These are phyloP conservation scores for Pseudochirops cupreus DNA, from an alignment of 2,797 vertebrate genomes.

Conservation along the genomic window DNA sequence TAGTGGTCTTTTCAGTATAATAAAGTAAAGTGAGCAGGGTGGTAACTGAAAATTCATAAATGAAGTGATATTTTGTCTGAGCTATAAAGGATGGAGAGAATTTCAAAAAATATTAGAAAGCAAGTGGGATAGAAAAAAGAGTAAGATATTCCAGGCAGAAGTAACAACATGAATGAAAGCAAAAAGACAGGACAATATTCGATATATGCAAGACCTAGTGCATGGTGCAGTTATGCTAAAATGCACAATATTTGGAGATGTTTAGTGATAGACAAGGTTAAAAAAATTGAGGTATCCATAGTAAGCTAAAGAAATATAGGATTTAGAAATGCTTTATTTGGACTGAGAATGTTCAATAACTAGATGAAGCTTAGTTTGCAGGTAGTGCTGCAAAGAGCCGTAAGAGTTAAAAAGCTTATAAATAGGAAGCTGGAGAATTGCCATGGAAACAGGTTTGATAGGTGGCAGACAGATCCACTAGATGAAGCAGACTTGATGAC, in stretches of 20 bases:
- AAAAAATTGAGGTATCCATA: neutral
- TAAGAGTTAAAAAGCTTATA: neutral
- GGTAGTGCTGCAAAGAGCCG: neutral
- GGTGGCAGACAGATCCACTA: neutral
- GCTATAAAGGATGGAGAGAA: neutral
- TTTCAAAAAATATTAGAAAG: neutral
- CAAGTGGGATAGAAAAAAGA: neutral
- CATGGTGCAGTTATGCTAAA: neutral
- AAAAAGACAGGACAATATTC: neutral
- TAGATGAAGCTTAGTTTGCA: neutral
- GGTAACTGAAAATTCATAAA: neutral
- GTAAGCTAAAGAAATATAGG: neutral
- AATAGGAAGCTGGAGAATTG: neutral
- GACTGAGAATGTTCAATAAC: neutral
- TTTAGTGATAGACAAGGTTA: neutral
- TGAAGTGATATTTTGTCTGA: neutral
- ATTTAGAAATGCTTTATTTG: neutral
- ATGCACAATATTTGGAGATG: neutral
- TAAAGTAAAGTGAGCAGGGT: neutral
- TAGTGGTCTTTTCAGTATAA: slow-evolving; percentile 5
- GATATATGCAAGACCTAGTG: neutral
- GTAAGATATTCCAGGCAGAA: neutral
- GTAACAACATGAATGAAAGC: neutral
- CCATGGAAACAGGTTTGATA: neutral
- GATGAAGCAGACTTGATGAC: neutral